Percentiles rank a stretch among this genome's conserved stretches.
Conservation (phyloP, 2,113 vertebrate species). For the Neopipo cinnamomea region DNA sequence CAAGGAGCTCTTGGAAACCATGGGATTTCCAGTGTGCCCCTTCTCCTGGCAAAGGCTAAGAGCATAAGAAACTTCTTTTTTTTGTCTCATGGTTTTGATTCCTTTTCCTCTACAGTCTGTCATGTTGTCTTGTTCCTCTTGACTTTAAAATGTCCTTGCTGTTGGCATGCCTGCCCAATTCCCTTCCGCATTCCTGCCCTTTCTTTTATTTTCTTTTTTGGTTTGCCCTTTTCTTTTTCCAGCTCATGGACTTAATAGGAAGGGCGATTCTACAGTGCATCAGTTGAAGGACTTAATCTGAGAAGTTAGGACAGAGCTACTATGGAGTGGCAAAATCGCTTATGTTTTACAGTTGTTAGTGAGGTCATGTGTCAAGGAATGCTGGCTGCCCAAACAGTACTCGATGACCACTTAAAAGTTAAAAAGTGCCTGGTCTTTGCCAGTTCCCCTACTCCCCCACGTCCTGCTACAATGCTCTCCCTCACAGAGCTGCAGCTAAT, state of each 20-base stretch:
- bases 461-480: not conserved
- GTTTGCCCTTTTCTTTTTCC: not conserved
- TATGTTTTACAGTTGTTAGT: not conserved
- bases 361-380: not conserved
- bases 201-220: not conserved
- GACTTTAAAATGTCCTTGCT: conserved; percentile 61
- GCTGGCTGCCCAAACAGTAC: fast-evolving
- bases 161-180: conserved; percentile 18
- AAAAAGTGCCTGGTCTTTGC: not conserved
- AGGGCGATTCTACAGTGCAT: not conserved
- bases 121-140: not conserved
- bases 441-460: not conserved
- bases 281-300: not conserved
- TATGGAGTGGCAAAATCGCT: not conserved
- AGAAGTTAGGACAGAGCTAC: not conserved
- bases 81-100: conserved; percentile 24
- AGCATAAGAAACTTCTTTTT: conserved; percentile 4
- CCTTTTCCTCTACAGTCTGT: conserved; percentile 33
- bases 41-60: conserved; percentile 52
- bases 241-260: not conserved
- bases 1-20: conserved; percentile 24
- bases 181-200: not conserved
- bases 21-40: conserved; percentile 16
- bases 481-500: not conserved
- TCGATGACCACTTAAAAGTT: not conserved